phyloP scores from a whole-genome alignment of 1,140 invertebrate genomes.

The Trichonephila inaurata region DNA sequence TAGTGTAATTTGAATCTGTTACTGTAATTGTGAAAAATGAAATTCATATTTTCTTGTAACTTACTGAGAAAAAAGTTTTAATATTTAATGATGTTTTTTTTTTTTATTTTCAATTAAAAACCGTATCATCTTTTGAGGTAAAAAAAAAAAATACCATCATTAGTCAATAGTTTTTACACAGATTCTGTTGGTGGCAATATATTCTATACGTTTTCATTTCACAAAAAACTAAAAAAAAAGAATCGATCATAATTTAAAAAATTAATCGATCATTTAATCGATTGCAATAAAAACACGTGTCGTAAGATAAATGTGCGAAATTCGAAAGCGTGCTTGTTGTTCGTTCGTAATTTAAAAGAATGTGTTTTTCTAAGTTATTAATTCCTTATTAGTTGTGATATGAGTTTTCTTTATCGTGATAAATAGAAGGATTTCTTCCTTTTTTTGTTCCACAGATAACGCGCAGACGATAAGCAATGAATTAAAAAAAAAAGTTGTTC shows the following conservation, averaged over 20 bases:
- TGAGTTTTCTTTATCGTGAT: slow-evolving; percentile 17
- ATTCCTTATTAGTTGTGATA: background rate
- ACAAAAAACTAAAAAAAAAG: too few relatives aligned
- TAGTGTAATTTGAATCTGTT: too few relatives aligned
- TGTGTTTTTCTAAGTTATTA: background rate
- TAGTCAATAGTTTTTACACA: too few relatives aligned
- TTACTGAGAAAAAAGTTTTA: too few relatives aligned
- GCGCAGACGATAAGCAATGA: background rate
- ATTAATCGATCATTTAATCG: background rate
- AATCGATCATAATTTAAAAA: background rate
- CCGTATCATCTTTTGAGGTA: too few relatives aligned
- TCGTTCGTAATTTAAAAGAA: background rate
- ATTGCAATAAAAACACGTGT: background rate
- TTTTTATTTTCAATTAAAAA: too few relatives aligned
- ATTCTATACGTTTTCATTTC: too few relatives aligned
- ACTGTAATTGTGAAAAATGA: too few relatives aligned
- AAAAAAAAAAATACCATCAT: too few relatives aligned
- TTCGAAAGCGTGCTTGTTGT: background rate
- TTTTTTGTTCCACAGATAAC: background rate
- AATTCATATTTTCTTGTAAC: too few relatives aligned
- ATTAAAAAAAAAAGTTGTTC: background rate
- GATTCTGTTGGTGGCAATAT: too few relatives aligned
- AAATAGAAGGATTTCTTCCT: background rate
- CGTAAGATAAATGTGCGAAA: background rate
- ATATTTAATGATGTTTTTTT: too few relatives aligned